Evolutionary conservation across 2,888 invertebrate species (phyloP).

Genomic region (Metellina segmentata): DNA sequence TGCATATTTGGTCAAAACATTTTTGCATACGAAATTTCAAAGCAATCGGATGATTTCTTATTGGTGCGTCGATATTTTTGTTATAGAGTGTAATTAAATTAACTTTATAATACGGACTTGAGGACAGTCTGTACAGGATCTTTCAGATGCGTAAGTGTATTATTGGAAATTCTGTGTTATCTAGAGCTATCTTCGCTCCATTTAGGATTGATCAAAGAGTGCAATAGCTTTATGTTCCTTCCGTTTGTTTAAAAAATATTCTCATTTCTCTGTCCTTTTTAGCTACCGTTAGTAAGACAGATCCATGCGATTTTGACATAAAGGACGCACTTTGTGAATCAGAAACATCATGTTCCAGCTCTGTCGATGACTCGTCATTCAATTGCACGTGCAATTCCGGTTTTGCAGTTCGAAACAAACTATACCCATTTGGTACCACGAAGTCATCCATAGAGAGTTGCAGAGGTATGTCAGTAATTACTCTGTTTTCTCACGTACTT

Average conservation of each 20-base stretch:
- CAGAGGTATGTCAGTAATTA: constrained; percentile 41
- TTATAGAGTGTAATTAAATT: too few species aligned
- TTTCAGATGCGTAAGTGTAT: not conserved
- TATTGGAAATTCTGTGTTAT: not conserved
- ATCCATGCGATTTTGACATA: constrained; percentile 59
- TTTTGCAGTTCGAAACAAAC: constrained; percentile 8
- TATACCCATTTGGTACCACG: constrained; percentile 25
- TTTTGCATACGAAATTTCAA: too few species aligned
- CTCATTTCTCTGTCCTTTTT: not conserved
- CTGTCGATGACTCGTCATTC: not conserved
- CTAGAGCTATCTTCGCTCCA: too few species aligned
- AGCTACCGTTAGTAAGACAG: constrained; percentile 37
- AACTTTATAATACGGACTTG: too few species aligned
- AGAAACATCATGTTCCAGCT: constrained; percentile 52
- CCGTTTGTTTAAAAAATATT: too few species aligned
- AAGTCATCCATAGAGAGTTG: constrained; percentile 54
- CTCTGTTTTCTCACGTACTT: too few species aligned
- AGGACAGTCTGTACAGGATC: too few species aligned
- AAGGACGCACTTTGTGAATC: constrained; percentile 59
- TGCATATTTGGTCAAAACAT: too few species aligned
- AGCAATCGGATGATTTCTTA: too few species aligned
- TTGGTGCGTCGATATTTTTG: too few species aligned
- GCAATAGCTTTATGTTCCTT: too few species aligned
- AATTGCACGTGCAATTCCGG: constrained; percentile 58
- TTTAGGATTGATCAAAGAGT: too few species aligned